Evolutionary conservation across 2,888 invertebrate genomes (phyloP).

Genomic region (Caenorhabditis afra): DNA sequence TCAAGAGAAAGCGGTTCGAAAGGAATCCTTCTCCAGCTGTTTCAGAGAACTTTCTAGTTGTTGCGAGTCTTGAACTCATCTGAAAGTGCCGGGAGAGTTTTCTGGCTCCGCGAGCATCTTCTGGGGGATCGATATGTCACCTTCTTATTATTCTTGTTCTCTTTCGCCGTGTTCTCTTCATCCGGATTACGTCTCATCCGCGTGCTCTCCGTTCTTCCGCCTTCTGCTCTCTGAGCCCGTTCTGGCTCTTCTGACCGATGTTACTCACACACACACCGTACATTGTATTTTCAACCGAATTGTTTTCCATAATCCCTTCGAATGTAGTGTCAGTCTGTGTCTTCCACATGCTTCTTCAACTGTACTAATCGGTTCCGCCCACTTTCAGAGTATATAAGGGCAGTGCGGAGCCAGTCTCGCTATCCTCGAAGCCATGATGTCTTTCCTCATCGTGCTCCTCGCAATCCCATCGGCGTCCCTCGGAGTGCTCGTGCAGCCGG

Average conservation of each 20-base stretch:
- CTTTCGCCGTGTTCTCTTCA: not conserved
- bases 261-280: slow-evolving; percentile 13
- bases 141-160: not conserved
- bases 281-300: slow-evolving; percentile 21
- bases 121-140: slow-evolving; percentile 3
- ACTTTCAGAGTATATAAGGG: not conserved
- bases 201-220: slow-evolving; percentile 1
- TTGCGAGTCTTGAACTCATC: no score
- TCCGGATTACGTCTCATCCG: slow-evolving; percentile 43
- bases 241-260: not conserved
- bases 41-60: no score
- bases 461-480: not conserved
- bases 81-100: no score
- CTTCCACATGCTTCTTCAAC: slow-evolving; percentile 23
- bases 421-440: not conserved
- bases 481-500: slow-evolving; percentile 27
- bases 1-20: no score
- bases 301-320: slow-evolving; percentile 44
- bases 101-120: not conserved
- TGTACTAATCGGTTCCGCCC: slow-evolving; percentile 38
- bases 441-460: slow-evolving; percentile 1
- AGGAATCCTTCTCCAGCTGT: no score
- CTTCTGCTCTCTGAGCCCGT: slow-evolving; percentile 15
- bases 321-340: slow-evolving; percentile 34
- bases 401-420: slow-evolving; percentile 16